These are phyloP conservation scores for Intellagama lesueurii DNA, from an alignment of 2,797 vertebrate genomes.

Conservation along the genomic window DNA sequence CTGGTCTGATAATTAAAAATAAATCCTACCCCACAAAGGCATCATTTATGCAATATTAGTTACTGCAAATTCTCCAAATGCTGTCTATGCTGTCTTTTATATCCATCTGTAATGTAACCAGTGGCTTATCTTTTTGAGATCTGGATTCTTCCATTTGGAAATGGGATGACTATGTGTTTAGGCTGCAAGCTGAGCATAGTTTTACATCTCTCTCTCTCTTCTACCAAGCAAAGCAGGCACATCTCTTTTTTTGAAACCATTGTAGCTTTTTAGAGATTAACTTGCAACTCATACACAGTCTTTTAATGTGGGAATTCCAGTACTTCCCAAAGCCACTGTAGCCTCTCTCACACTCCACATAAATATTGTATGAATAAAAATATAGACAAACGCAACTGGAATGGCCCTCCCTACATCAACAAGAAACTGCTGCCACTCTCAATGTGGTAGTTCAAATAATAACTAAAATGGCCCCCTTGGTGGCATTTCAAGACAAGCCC, in stretches of 20 bases:
- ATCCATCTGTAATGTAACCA: conserved; percentile 26
- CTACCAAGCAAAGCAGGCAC: background rate
- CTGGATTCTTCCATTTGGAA: conserved; percentile 11
- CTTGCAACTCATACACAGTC: background rate
- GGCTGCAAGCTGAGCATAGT: background rate
- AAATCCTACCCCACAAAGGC: conserved; percentile 51
- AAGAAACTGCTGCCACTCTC: background rate
- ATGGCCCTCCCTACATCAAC: no score
- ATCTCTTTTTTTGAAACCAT: background rate
- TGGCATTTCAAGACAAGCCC: background rate
- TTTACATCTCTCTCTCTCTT: background rate
- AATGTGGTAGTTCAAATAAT: background rate
- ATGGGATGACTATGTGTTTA: background rate
- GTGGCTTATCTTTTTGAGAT: background rate
- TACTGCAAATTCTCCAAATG: conserved; percentile 42
- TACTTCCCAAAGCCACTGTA: background rate
- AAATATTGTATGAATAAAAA: background rate
- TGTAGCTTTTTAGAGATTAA: background rate
- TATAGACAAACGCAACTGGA: background rate
- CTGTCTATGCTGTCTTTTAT: conserved; percentile 3
- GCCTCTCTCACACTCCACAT: background rate
- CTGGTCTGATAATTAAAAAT: conserved; percentile 69
- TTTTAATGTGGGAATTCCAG: background rate
- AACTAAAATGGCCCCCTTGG: no score
- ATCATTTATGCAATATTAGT: conserved; percentile 60